These are phyloP conservation scores for Enteromius fasciolatus DNA, from an alignment of 2,797 vertebrate genomes.

Conservation along the genomic window DNA sequence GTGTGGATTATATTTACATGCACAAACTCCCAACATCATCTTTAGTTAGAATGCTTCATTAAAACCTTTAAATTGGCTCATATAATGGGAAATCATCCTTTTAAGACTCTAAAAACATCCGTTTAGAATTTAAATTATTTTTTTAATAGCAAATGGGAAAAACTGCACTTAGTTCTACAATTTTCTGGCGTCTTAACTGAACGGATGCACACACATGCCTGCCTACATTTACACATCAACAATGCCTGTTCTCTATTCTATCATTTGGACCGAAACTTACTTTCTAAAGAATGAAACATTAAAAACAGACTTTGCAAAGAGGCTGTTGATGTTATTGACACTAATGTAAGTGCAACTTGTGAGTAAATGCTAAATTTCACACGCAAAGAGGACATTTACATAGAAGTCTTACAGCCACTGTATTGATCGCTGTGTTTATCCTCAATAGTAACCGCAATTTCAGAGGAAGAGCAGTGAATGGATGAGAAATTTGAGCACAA, in stretches of 20 bases:
- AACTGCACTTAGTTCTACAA: not conserved
- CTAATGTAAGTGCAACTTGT: not conserved
- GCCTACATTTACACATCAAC: not conserved
- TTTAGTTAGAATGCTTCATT: not conserved
- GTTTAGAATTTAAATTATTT: not conserved
- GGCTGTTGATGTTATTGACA: not conserved
- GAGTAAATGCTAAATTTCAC: not conserved
- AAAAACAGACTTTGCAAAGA: slow-evolving; percentile 3
- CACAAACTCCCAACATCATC: not conserved
- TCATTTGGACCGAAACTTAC: not conserved
- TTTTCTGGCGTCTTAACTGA: not conserved
- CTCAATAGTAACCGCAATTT: not conserved
- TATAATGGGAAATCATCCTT: not conserved
- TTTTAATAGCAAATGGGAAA: not conserved
- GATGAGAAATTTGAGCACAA: not conserved
- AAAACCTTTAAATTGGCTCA: not conserved
- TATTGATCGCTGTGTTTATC: not conserved
- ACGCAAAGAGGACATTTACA: not conserved
- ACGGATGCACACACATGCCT: not conserved
- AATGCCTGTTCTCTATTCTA: not conserved
- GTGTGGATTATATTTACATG: not conserved
- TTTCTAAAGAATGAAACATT: not conserved
- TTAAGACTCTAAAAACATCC: not conserved
- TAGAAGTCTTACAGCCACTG: not conserved
- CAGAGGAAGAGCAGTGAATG: not conserved